These are phyloP conservation scores for Bursaphelenchus okinawaensis DNA, from an alignment of 2,888 invertebrate genomes.

Conservation along the genomic window DNA sequence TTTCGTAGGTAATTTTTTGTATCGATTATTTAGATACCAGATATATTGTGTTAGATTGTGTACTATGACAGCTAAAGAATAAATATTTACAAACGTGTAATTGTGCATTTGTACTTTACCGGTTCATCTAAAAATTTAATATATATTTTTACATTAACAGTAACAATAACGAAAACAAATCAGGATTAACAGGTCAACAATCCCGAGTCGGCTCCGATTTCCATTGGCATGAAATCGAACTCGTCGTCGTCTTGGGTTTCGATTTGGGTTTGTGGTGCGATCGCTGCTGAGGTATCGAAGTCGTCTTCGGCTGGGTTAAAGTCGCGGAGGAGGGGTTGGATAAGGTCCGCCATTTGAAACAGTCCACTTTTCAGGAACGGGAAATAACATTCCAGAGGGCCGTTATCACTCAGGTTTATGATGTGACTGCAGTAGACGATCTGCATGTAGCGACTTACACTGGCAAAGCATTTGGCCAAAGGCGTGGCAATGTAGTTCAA, in stretches of 20 bases:
- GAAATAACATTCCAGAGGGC: background rate
- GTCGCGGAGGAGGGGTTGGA: slow-evolving; percentile 5
- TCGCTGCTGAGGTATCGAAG: background rate
- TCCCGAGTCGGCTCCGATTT: background rate
- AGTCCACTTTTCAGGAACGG: slow-evolving; percentile 7
- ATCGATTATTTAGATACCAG: background rate
- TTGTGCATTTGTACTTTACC: no score
- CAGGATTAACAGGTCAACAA: background rate
- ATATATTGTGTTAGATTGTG: background rate
- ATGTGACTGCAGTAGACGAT: slow-evolving; percentile 15
- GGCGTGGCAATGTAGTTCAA: slow-evolving; percentile 69
- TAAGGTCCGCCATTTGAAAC: background rate
- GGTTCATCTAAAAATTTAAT: no score
- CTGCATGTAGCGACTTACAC: slow-evolving; percentile 57
- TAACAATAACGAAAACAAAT: background rate
- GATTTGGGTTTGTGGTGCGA: background rate
- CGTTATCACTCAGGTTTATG: background rate
- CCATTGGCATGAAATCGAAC: slow-evolving; percentile 10
- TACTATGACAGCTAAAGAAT: no score
- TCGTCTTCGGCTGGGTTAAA: slow-evolving; percentile 7
- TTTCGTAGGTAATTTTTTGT: background rate
- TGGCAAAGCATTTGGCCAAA: slow-evolving; percentile 59
- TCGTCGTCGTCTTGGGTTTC: background rate
- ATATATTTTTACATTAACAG: background rate
- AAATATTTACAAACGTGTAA: background rate